Evolutionary conservation across 2,888 invertebrate species (phyloP).

Genomic region (Rhingia campestris): DNA sequence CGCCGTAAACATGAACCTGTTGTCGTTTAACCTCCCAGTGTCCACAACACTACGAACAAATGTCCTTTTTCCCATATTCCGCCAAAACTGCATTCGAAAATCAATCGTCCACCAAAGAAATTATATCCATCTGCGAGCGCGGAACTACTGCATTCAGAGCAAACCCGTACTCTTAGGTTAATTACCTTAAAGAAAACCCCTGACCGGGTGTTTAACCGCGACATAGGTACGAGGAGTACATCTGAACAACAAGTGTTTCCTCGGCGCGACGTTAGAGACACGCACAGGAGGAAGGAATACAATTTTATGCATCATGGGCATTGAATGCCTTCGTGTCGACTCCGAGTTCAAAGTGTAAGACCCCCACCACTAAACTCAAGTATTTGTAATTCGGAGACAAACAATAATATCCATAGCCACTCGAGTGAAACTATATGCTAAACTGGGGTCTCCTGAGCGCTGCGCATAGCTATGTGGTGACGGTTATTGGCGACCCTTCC

Average conservation of each 20-base stretch:
- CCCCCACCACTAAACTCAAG: neutral
- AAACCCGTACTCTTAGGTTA: constrained; percentile 20
- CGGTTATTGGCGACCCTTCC: constrained; percentile 63
- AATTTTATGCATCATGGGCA: constrained; percentile 61
- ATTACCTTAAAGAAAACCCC: constrained; percentile 39
- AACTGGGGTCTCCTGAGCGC: constrained; percentile 42
- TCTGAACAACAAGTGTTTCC: constrained; percentile 63
- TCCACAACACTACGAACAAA: constrained; percentile 18
- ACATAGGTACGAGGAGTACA: constrained; percentile 18
- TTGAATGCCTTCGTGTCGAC: constrained; percentile 47
- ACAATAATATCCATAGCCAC: constrained; percentile 48
- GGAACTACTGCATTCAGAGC: neutral
- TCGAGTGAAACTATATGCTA: constrained; percentile 71
- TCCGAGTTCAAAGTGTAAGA: constrained; percentile 67
- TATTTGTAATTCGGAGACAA: neutral
- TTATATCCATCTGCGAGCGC: constrained; percentile 16
- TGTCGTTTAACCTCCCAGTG: neutral
- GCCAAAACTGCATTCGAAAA: constrained; percentile 50
- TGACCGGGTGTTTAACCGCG: constrained; percentile 52
- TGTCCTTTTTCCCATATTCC: constrained; percentile 66
- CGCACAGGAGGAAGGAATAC: constrained; percentile 7
- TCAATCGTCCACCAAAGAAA: constrained; percentile 30
- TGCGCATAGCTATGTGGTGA: constrained; percentile 46
- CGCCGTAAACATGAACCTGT: constrained; percentile 57
- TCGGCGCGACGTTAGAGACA: neutral